These are phyloP conservation scores for Ceratitis capitata DNA, from an alignment of 1,140 invertebrate species.

Conservation along the genomic window DNA sequence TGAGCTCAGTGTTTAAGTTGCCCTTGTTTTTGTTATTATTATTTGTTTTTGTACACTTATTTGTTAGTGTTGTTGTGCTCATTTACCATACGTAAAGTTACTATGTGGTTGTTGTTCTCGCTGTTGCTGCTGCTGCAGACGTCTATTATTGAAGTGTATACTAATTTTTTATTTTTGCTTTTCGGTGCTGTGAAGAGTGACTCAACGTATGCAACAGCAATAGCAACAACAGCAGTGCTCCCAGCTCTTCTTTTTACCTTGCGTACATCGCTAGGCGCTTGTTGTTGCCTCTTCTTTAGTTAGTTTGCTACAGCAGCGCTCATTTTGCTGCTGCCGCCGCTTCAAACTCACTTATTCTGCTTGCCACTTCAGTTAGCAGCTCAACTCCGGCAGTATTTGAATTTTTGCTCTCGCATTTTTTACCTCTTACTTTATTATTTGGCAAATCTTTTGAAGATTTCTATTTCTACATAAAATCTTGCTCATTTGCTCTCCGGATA, in stretches of 20 bases:
- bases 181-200: not conserved
- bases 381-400: not conserved
- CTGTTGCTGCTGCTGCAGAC: not conserved
- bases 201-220: not conserved
- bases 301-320: not conserved
- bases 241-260: not conserved
- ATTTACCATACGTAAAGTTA: no score
- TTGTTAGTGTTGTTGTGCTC: not conserved
- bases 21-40: conserved; percentile 20
- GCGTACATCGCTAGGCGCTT: not conserved
- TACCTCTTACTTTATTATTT: not conserved
- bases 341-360: not conserved
- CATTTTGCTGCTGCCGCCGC: not conserved
- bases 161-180: not conserved
- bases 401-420: not conserved
- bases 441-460: not conserved
- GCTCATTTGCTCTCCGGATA: conserved; percentile 15
- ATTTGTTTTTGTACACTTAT: not conserved
- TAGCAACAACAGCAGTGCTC: not conserved
- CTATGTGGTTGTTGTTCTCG: not conserved
- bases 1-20: not conserved
- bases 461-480: not conserved
- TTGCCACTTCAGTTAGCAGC: not conserved
- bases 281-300: not conserved
- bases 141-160: not conserved